Evolutionary conservation across 2,888 invertebrate species (phyloP), one percentile per base, ranked within the genome.

Genomic region (Autographa gamma): DNA sequence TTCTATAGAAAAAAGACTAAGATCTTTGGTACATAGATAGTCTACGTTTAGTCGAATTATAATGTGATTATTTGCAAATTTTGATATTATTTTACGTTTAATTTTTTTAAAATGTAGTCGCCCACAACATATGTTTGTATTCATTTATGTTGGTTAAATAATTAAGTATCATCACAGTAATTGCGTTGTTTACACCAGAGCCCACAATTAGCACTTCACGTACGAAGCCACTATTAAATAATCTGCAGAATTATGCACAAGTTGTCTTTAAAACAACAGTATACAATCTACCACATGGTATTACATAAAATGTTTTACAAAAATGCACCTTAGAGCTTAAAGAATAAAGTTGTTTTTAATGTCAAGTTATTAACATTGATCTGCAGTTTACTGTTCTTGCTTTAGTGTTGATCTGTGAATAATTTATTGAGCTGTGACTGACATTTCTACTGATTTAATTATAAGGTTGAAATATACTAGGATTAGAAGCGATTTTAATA

Each of bases 131-230:
- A 13, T 19, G 19, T 56, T 56, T 14, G 19, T 31, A 32, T 32
- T 14, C 25, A 52, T 34, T 69, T 61, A 74, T 54, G 41, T n/a
- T 60, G 66, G 13, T 32, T 41, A 69, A 54, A 54, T 19, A 54
- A 19, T 41, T 32, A 75, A 25, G n/a, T 31, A 61, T 54, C 38
- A 60, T 52, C 19, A 11, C 19, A 11, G 5, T 71, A 71, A 80
- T 74, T 69, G 54, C 60, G n/a, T 60, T 69, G 69, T 79, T 69
- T 69, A 79, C 70, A 69, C n/a, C 58, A 38, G 11, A 54, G 11
- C n/a, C 2, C 11, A 16, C 52, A 11, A 48, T 62, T 74, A 68
- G 58, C 61, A 63, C 66, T 66, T 19, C 25, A 18, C 18, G 1
- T 54, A 54, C 54, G 48, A 6, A 48, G n/a, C 19, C 1, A 19